Base-by-base conservation (phyloP, 2,888 invertebrate species). In the Lycocerus yunnanus region DNA sequence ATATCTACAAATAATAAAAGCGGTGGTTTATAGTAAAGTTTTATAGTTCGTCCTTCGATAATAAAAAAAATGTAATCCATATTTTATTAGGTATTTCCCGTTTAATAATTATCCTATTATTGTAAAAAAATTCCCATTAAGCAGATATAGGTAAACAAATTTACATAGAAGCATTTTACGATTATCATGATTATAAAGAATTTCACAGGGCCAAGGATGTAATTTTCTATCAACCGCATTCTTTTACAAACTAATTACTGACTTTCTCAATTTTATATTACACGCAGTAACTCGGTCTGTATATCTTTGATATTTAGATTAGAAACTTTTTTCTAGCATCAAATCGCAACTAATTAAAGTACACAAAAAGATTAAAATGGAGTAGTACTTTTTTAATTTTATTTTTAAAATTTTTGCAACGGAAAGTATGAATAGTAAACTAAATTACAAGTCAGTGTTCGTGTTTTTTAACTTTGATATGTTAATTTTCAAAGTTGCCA, bases 231-330 rank as follows among this genome's bases (percentile, higher is more conserved):
- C 43, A 75, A 43, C 71, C 71, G 71, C 75, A 75, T 75, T 72
- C 75, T 71, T 69, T 61, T 65, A 58, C 15, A 71, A 27, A 68
- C 70, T 75, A 75, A 75, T 75, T 75, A 70, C 66, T 10, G 67
- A 75, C 75, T 75, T 75, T 75, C 75, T 75, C 75, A 73, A 73
- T 69, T 73, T 73, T 71, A 75, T 16, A 63, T 73, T 75, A 67
- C 68, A 73, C 73, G 73, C 68, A 75, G 69, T 72, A 72, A 68
- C 24, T 71, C 69, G 69, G 66, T 72, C 69, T 75, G 75, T 66
- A 71, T 68, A 68, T 72, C 75, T 75, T 75, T 75, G 75, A 75
- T 75, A 75, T 75, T 75, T 73, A 75, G 75, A 75, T 72, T 75
- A 73, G 75, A 75, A 75, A 75, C 72, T 70, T 73, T 75, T 75